Conservation (phyloP, 2,797 vertebrate genomes). For the Melopsittacus undulatus region DNA sequence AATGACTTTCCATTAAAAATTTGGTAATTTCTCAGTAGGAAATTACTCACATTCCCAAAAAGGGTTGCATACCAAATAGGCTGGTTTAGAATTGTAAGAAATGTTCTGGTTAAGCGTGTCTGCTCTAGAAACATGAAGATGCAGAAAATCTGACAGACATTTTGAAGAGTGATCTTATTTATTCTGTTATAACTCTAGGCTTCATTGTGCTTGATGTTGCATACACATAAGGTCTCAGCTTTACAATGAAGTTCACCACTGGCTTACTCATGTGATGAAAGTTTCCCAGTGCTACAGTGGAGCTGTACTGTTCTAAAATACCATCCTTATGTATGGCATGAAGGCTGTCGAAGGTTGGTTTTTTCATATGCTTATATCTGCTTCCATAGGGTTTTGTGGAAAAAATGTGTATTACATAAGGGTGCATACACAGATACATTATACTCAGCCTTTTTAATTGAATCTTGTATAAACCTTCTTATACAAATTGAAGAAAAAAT, state of each 20-base stretch:
- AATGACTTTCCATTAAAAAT: conserved; percentile 61
- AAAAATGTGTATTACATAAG: neutral
- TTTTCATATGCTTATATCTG: neutral
- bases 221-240: neutral
- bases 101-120: neutral
- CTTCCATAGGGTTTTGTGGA: neutral
- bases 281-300: neutral
- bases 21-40: conserved; percentile 61
- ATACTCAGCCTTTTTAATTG: neutral
- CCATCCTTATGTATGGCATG: neutral
- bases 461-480: neutral
- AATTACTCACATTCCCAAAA: conserved; percentile 27
- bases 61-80: neutral
- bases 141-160: neutral
- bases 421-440: neutral
- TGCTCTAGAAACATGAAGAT: neutral
- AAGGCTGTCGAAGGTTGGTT: neutral
- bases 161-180: neutral
- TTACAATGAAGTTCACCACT: neutral
- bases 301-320: neutral
- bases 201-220: neutral
- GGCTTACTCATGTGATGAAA: neutral
- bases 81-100: neutral
- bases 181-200: neutral
- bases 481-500: neutral